A percentile compares a stretch with the other conserved stretches of the same genome.
These are phyloP conservation scores for Daphoenositta chrysoptera DNA, from an alignment of 2,113 vertebrate species.

Conservation along the genomic window DNA sequence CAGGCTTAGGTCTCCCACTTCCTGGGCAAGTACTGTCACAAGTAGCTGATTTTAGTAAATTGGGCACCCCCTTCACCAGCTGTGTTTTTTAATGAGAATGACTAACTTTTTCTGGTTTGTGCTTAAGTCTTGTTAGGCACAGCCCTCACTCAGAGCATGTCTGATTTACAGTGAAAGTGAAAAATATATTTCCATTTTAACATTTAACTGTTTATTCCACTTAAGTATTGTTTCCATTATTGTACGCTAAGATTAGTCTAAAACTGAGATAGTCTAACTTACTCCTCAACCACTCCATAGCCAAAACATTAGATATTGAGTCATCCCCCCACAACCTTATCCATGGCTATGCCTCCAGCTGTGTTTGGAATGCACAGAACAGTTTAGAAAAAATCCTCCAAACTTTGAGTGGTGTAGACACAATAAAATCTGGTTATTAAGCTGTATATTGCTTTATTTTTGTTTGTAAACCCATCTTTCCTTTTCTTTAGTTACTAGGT, in stretches of 20 bases:
- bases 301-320: background rate
- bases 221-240: background rate
- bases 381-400: background rate
- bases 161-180: background rate
- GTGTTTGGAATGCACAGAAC: background rate
- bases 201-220: background rate
- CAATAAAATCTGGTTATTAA: background rate
- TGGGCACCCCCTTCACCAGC: background rate
- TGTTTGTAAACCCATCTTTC: background rate
- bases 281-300: background rate
- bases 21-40: constrained; percentile 1
- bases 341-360: background rate
- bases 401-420: background rate
- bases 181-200: constrained; percentile 31
- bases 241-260: background rate
- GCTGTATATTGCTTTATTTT: background rate
- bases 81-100: constrained; percentile 2
- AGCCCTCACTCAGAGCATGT: background rate
- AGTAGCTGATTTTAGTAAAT: background rate
- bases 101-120: constrained; percentile 11
- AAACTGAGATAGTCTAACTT: background rate
- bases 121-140: background rate
- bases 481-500: background rate
- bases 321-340: accelerated
- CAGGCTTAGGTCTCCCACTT: constrained; percentile 5